phyloP scores from a whole-genome alignment of 2,797 vertebrate species.

The Chiroxiphia lanceolata region DNA sequence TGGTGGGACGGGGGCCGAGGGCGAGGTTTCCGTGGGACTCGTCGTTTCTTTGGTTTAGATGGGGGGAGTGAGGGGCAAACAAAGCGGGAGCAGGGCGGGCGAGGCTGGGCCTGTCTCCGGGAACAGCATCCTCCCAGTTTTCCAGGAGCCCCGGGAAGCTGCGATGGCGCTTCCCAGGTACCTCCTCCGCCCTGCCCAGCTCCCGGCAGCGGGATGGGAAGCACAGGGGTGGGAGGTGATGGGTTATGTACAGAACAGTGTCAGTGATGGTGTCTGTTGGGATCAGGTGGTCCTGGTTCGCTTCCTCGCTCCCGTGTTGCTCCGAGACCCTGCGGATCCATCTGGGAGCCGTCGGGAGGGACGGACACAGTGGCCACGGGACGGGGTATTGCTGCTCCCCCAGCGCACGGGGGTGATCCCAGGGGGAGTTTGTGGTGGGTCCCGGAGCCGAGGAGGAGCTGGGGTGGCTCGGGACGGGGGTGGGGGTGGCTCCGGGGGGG shows the following conservation, averaged over 20 bases:
- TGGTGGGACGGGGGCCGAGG: not conserved
- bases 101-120: not conserved
- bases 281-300: rapidly evolving
- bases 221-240: not conserved
- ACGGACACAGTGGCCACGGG: rapidly evolving
- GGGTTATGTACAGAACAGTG: not conserved
- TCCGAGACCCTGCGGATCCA: not conserved
- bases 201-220: not conserved
- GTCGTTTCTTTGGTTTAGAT: slow-evolving; percentile 40
- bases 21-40: not conserved
- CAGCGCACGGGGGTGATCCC: not conserved
- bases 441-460: not conserved
- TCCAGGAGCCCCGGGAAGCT: not conserved
- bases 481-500: not conserved
- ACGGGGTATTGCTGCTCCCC: not conserved
- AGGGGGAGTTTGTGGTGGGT: not conserved
- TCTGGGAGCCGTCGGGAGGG: not conserved
- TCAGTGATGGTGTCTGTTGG: rapidly evolving
- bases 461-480: not conserved
- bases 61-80: not conserved
- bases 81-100: not conserved
- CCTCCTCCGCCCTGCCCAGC: not conserved
- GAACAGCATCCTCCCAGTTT: rapidly evolving
- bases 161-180: rapidly evolving
- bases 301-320: rapidly evolving